These are phyloP conservation scores for Coregonus clupeaformis DNA, from an alignment of 2,113 vertebrate species.

Conservation along the genomic window DNA sequence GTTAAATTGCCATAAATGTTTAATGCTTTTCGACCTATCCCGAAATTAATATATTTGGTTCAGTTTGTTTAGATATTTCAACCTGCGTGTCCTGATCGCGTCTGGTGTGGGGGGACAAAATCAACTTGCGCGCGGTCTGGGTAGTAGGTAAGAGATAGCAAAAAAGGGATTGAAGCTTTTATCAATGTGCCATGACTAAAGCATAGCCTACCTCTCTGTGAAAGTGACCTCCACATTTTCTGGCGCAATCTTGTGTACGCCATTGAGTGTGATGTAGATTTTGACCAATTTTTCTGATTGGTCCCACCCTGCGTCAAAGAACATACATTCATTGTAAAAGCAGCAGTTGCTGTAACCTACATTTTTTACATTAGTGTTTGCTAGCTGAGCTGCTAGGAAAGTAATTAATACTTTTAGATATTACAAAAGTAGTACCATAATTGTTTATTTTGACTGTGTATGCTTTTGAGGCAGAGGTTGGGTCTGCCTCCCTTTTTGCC, in stretches of 20 bases:
- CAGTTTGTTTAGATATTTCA: too few relatives aligned
- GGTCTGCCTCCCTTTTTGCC: conserved; percentile 74
- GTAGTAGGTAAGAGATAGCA: not conserved
- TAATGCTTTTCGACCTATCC: too few relatives aligned
- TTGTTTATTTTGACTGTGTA: conserved; percentile 96
- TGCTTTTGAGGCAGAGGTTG: conserved; percentile 66
- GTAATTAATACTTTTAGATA: too few relatives aligned
- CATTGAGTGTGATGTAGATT: conserved; percentile 90
- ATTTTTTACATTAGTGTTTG: not conserved
- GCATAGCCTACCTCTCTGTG: conserved; percentile 82
- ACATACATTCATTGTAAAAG: not conserved
- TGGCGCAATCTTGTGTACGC: conserved; percentile 84
- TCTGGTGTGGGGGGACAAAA: too few relatives aligned
- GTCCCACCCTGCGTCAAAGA: conserved; percentile 86
- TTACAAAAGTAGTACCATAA: conserved; percentile 75
- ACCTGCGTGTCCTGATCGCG: too few relatives aligned
- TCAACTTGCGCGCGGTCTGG: too few relatives aligned
- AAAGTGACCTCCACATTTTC: conserved; percentile 89
- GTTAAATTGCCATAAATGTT: too few relatives aligned
- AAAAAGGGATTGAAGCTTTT: not conserved
- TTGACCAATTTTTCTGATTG: conserved; percentile 97
- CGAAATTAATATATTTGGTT: too few relatives aligned
- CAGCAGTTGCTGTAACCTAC: not conserved
- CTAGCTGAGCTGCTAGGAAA: not conserved
- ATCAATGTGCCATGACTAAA: not conserved